Evolutionary conservation across 2,113 vertebrate genomes (phyloP), one percentile per base, ranked within the genome.

Genomic region (Crypturellus undulatus): DNA sequence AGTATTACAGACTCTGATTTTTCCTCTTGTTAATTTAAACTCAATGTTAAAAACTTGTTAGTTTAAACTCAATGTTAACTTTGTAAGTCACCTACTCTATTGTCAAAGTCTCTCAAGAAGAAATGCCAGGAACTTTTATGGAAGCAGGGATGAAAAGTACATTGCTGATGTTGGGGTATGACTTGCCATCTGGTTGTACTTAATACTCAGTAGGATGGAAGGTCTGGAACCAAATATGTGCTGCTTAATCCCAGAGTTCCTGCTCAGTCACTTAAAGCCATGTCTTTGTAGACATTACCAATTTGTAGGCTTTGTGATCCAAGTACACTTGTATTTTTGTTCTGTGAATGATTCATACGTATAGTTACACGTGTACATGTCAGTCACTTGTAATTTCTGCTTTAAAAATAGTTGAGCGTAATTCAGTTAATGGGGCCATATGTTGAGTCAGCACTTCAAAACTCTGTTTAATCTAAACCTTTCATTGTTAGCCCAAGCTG

Each of bases 381-480:
- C 78, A 91, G 52, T 72, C 24, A 25, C 6, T 76, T 45, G 13
- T 34, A 73, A 96, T 59, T 92, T 85, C 89, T 72, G 19, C 26
- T 89, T 89, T 56, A 45, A 85, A 87, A 95, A 89, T 87, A 82
- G 51, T 89, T 42, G 54, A 34, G 36, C 70, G 9, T 20, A 67
- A 85, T 93, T 89, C 84, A 77, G 43, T 87, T 95, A 89, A 87
- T 93, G 81, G 67, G 47, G 21, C 21, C 0, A 0, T 63, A 7
- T 73, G 59, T 85, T 62, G 75, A 96, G 58, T 92, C 87, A 94
- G 91, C 89, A 65, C 24, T 91, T 94, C 15, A 77, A 89, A 54
- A 9, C 40, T 72, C 70, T 85, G n/a, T 54, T 90, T 88, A 75
- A 90, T 80, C 63, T 49, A 51, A 88, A 81, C 4, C 7, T 40